Conservation (phyloP, 2,888 invertebrate genomes). For the Tromatobia lineatoria region DNA sequence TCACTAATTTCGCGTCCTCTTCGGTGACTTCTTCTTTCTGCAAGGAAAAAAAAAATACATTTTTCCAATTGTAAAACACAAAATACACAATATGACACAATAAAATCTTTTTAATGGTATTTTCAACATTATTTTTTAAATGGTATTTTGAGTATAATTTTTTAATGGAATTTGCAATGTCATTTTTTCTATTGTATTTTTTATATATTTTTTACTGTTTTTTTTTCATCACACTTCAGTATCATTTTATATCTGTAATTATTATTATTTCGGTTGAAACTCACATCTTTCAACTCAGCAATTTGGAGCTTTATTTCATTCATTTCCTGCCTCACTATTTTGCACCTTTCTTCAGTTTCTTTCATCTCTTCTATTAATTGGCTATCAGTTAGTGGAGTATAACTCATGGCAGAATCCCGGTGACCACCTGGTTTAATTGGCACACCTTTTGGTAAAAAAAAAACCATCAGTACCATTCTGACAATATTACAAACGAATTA, state of each 20-base stretch:
- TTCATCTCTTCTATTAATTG: slow-evolving; percentile 85
- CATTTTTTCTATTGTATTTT: not conserved
- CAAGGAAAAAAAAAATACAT: slow-evolving; percentile 15
- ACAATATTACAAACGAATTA: not conserved
- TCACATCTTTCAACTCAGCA: slow-evolving; percentile 83
- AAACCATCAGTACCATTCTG: not conserved
- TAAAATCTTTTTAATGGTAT: too few relatives aligned
- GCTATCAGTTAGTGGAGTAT: slow-evolving; percentile 77
- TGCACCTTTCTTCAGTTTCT: slow-evolving; percentile 84
- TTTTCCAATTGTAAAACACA: not conserved
- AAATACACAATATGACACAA: too few relatives aligned
- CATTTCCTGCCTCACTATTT: slow-evolving; percentile 84
- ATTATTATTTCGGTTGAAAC: not conserved
- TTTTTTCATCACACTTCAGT: not conserved
- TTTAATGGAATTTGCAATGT: not conserved
- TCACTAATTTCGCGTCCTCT: slow-evolving; percentile 87
- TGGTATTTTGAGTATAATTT: not conserved
- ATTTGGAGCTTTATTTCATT: slow-evolving; percentile 85
- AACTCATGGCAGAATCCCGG: slow-evolving; percentile 73
- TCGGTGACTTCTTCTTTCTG: slow-evolving; percentile 88
- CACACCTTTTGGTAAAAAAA: slow-evolving; percentile 57
- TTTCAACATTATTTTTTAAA: not conserved
- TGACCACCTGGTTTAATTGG: slow-evolving; percentile 69
- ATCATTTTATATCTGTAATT: not conserved
- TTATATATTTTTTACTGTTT: not conserved